Conservation (phyloP, 1,140 invertebrate species). For the Panulirus ornatus region DNA sequence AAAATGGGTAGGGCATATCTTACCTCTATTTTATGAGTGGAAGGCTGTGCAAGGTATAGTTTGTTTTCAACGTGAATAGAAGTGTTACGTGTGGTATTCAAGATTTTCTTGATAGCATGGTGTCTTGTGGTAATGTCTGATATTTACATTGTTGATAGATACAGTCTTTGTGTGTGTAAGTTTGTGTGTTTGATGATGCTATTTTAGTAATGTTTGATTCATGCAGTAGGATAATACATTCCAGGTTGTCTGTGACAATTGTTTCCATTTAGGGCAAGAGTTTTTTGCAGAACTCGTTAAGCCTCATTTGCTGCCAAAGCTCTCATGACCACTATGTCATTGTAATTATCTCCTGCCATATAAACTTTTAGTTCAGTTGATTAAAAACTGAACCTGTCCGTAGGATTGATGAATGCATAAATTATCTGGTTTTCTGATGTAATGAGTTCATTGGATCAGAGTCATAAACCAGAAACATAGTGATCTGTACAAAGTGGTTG, state of each 20-base stretch:
- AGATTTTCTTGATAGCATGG: not conserved
- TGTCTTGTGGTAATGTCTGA: conserved; percentile 1
- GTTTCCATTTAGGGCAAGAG: conserved; percentile 27
- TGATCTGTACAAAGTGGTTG: conserved; percentile 71
- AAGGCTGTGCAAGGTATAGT: conserved; percentile 31
- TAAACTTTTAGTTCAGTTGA: not conserved
- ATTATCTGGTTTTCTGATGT: not conserved
- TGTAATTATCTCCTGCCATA: conserved; percentile 43
- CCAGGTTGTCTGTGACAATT: conserved; percentile 31
- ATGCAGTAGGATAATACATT: conserved; percentile 22
- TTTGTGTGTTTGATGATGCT: conserved; percentile 29
- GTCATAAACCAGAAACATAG: conserved; percentile 41
- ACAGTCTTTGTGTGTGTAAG: not conserved
- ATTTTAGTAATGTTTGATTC: conserved; percentile 30
- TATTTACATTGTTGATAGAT: not conserved
- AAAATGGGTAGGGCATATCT: not conserved
- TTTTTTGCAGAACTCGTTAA: conserved; percentile 5
- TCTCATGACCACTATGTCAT: conserved; percentile 45
- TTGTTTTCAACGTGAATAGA: not conserved
- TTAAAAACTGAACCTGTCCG: conserved; percentile 7
- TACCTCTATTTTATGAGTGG: not conserved
- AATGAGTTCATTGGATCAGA: not conserved
- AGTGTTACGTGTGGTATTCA: not conserved
- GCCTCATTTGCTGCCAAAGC: conserved; percentile 65
- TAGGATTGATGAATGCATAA: not conserved